Percentiles rank a stretch among this genome's conserved stretches.
These are phyloP conservation scores for Promerops cafer DNA, from an alignment of 2,113 vertebrate genomes.

Conservation along the genomic window DNA sequence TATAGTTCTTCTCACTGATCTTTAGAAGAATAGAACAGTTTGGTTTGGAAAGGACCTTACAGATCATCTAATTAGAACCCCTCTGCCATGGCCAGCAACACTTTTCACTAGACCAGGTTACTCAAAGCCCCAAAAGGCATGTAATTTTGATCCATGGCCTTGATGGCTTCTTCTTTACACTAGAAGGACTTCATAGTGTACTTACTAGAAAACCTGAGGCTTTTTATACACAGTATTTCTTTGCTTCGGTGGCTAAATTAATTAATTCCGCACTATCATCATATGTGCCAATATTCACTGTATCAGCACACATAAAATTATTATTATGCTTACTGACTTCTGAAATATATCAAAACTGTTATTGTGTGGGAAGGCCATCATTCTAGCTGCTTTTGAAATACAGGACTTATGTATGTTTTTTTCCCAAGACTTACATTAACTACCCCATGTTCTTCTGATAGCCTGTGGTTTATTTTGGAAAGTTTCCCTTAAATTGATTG, in stretches of 20 bases:
- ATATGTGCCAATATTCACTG: background rate
- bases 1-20: background rate
- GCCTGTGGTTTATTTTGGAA: background rate
- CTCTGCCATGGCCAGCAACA: background rate
- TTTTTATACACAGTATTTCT: background rate
- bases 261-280: background rate
- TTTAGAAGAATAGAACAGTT: background rate
- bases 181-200: background rate
- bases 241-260: background rate
- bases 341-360: background rate
- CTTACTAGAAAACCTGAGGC: background rate
- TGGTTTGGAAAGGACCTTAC: background rate
- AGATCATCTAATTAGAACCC: background rate
- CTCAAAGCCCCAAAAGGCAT: background rate
- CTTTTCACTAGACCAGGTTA: background rate
- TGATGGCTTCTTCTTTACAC: background rate
- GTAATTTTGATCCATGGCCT: background rate
- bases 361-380: background rate
- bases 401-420: background rate
- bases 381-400: background rate
- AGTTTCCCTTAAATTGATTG: background rate
- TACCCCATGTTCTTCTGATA: background rate
- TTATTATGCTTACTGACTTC: background rate
- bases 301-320: background rate
- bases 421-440: background rate